Evolutionary conservation across 1,140 invertebrate genomes (phyloP), one percentile per base, ranked within the genome.

Genomic region (Drosophila kanapiae): DNA sequence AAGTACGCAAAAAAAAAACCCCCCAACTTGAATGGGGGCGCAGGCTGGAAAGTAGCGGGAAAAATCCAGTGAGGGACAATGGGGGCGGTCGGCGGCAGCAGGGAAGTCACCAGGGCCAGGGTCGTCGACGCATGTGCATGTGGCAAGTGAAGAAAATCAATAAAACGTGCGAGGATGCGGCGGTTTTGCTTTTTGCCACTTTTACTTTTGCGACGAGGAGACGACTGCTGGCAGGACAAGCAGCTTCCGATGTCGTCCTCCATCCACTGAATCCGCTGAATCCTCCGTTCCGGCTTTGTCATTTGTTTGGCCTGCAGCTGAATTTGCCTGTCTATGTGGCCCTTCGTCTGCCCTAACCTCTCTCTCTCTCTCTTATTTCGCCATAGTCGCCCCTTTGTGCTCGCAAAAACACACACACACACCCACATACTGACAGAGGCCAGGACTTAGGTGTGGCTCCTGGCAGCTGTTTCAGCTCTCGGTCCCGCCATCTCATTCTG

Each of bases 231-330:
- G 61, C 59, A 88, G 82, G 51, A 82, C 80, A 84, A 88, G 80
- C 81, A 90, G 78, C 59, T 88, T 88, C 81, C 85, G 86, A 64
- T 79, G 69, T 68, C 71, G 70, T 54, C 82, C 61, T 51, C 56
- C 40, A 56, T n/a, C 68, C 48, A 16, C 51, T n/a, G 45, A 27
- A 40, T 40, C 38, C 38, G 14, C 38, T 40, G 38, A 40, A n/a
- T 38, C 53, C 69, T 40, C 31, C 62, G 38, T 59, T 71, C 65
- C 56, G 68, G 78, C 81, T 90, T 91, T 90, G 85, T 90, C 81
- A 90, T 85, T 90, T 85, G 85, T 90, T 90, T 90, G 71, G 85
- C 85, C 86, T 84, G 85, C 85, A 90, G 85, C 85, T 85, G 88
- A 90, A 90, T 85, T 90, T 84, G 85, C 85, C 69, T 88, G 72